Evolutionary conservation across 2,888 invertebrate genomes (phyloP), one percentile per base, ranked within the genome.

Genomic region (Pycnomerus fuliginosus): DNA sequence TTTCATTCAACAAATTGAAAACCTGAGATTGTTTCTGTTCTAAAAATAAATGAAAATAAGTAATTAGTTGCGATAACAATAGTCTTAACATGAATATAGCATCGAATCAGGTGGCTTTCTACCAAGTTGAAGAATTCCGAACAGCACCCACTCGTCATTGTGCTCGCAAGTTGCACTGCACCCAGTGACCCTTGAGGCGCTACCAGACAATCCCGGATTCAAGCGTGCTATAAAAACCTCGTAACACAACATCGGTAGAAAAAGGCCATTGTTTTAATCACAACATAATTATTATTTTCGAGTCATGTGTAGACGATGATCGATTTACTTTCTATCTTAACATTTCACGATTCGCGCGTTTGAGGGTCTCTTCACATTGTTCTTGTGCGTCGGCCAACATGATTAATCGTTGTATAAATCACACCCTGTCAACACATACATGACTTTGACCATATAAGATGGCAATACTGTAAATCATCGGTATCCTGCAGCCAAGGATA

Each of bases 131-230:
- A n/a, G n/a, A n/a, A n/a, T n/a, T n/a, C n/a, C n/a, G n/a, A n/a
- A n/a, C n/a, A n/a, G n/a, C 59, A 61, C 58, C 61, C 61, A 61
- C 56, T 55, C 61, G 48, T 51, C 53, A 56, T 61, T 55, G 56
- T 55, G 45, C 50, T 51, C 40, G 43, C 43, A 46, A 51, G 50
- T 46, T 63, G 52, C 50, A 63, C 63, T 65, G 60, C 64, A 62
- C 64, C 64, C 60, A 65, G 53, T 58, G 53, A 53, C 60, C 62
- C 62, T 37, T 54, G 44, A n/a, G n/a, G n/a, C 56, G 65, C 62
- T 61, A 58, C 61, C 52, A 55, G 55, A 56, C 53, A 52, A 50
- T 55, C 55, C 53, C 45, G 45, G 52, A 50, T 48, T 48, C 22
- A 14, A 32, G 14, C 30, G 30, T n/a, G n/a, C n/a, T n/a, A n/a